Evolutionary conservation across 1,140 invertebrate genomes (phyloP).

Genomic region (Trinorchestia longiramus): DNA sequence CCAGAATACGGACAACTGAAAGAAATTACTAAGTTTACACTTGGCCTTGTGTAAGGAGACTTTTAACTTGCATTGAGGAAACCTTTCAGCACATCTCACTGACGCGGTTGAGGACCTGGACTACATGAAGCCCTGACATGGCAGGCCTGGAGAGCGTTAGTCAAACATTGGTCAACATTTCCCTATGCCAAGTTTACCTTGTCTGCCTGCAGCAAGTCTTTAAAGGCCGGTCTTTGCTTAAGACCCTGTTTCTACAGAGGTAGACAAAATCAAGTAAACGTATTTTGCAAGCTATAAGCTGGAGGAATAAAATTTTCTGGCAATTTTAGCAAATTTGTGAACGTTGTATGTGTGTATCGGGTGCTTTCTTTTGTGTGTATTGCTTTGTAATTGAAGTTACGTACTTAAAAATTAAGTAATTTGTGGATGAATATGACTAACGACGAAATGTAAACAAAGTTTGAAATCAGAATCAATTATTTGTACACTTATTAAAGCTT

Average conservation of each 20-base stretch:
- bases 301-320: background rate
- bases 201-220: background rate
- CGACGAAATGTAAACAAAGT: too few relatives aligned
- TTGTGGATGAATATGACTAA: too few relatives aligned
- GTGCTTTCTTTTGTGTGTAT: too few relatives aligned
- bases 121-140: background rate
- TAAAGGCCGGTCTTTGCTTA: background rate
- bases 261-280: background rate
- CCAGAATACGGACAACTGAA: background rate
- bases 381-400: too few relatives aligned
- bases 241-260: background rate
- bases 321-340: background rate
- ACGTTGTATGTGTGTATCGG: too few relatives aligned
- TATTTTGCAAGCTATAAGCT: background rate
- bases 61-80: background rate
- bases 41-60: background rate
- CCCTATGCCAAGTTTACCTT: background rate
- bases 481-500: too few relatives aligned
- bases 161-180: slow-evolving; percentile 1
- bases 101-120: too few relatives aligned
- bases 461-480: too few relatives aligned
- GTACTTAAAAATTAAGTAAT: too few relatives aligned
- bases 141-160: background rate
- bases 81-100: background rate
- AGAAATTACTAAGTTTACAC: background rate